Evolutionary conservation across 2,888 invertebrate genomes (phyloP).

Genomic region (Dichetophora obliterata): DNA sequence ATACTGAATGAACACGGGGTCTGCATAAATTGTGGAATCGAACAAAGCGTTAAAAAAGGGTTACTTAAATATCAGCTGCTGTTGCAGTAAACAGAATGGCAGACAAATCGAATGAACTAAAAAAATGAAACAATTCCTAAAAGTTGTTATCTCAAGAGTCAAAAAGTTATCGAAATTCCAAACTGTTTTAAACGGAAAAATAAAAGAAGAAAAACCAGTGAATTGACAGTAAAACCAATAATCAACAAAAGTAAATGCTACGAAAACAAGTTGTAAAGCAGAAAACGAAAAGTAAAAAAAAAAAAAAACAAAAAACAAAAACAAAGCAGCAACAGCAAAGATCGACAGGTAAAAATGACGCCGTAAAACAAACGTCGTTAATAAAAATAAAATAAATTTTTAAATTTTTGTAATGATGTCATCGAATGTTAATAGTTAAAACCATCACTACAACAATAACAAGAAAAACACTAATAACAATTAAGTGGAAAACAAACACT

Average conservation of each 20-base stretch:
- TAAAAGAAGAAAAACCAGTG: not conserved
- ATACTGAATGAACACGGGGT: slow-evolving; percentile 19
- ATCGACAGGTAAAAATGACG: not conserved
- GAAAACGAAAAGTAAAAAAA: not conserved
- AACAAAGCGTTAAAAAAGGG: no score
- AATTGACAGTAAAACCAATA: no score
- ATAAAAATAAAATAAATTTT: not conserved
- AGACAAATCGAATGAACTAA: not conserved
- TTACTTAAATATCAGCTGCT: not conserved
- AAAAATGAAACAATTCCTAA: not conserved
- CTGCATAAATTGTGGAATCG: no score
- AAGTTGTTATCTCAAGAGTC: not conserved
- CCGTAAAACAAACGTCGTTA: not conserved
- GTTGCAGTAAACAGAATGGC: not conserved
- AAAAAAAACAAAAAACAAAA: not conserved
- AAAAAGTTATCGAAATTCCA: not conserved
- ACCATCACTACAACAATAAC: not conserved
- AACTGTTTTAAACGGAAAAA: not conserved
- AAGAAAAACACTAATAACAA: slow-evolving; percentile 25
- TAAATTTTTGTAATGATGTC: slow-evolving; percentile 43
- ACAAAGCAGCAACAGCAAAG: slow-evolving; percentile 2
- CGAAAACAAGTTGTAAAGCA: not conserved
- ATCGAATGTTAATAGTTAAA: slow-evolving; percentile 31
- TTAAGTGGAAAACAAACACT: not conserved
- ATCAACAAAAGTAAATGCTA: not conserved